These are phyloP conservation scores for Mayetiola destructor DNA, from an alignment of 2,888 invertebrate species.

Conservation along the genomic window DNA sequence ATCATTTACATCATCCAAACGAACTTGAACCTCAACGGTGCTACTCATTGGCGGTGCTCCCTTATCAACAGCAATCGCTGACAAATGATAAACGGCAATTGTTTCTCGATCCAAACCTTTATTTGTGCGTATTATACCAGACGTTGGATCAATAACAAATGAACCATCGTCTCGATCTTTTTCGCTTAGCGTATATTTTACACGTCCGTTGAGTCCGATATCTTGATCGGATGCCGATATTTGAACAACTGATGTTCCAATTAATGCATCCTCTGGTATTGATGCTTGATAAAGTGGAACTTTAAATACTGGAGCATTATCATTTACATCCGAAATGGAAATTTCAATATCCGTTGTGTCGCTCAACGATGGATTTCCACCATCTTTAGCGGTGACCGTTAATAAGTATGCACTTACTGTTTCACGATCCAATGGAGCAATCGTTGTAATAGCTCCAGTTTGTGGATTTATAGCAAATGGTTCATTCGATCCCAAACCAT, in stretches of 20 bases:
- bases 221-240: conserved; percentile 74
- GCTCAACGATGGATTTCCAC: conserved; percentile 72
- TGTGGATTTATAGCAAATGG: conserved; percentile 80
- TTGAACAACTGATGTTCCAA: conserved; percentile 62
- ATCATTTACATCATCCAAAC: conserved; percentile 79
- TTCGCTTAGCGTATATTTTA: conserved; percentile 61
- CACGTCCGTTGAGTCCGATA: conserved; percentile 71
- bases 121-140: conserved; percentile 81
- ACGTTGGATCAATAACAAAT: conserved; percentile 82
- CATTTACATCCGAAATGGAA: conserved; percentile 89
- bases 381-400: conserved; percentile 85
- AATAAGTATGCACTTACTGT: conserved; percentile 64
- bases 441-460: conserved; percentile 86
- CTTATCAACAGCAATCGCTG: conserved; percentile 78
- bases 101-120: conserved; percentile 85
- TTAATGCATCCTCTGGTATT: conserved; percentile 75
- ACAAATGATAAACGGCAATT: conserved; percentile 67
- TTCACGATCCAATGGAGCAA: conserved; percentile 74
- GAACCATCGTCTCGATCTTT: conserved; percentile 71
- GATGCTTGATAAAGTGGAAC: conserved; percentile 66
- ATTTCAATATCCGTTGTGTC: conserved; percentile 95
- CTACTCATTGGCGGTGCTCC: conserved; percentile 67
- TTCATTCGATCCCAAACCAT: conserved; percentile 43
- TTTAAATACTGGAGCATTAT: conserved; percentile 80
- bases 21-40: conserved; percentile 57